A percentile compares a stretch with the other conserved stretches of the same genome.
Evolutionary conservation across 2,888 invertebrate genomes (phyloP).

Genomic region (Amitus sp.): DNA sequence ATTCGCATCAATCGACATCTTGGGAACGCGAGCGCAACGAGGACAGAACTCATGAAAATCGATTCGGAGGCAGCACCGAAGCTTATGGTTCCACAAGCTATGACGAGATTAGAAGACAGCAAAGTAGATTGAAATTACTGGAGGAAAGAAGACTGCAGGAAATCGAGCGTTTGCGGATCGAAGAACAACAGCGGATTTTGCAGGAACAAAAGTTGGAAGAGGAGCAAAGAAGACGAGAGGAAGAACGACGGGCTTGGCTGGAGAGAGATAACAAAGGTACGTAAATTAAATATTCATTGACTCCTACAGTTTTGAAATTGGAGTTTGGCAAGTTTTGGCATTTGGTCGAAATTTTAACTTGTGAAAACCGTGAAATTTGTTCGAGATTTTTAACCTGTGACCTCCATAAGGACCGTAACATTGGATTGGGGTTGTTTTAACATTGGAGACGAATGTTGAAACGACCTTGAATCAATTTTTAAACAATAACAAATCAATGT

Average conservation of each 20-base stretch:
- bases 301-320: too few relatives aligned
- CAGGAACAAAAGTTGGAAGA: slow-evolving; percentile 24
- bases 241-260: slow-evolving; percentile 10
- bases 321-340: too few relatives aligned
- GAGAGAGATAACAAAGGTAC: too few relatives aligned
- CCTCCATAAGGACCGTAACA: too few relatives aligned
- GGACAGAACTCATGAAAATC: neutral
- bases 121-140: slow-evolving; percentile 10
- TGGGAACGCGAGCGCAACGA: slow-evolving; percentile 15
- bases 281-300: too few relatives aligned
- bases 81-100: slow-evolving; percentile 17
- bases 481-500: too few relatives aligned
- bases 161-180: slow-evolving; percentile 26
- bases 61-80: slow-evolving; percentile 22
- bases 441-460: too few relatives aligned
- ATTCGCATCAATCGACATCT: slow-evolving; percentile 7
- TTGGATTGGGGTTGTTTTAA: too few relatives aligned
- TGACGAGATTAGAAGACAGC: slow-evolving; percentile 20
- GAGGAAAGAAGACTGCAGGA: slow-evolving; percentile 34
- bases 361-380: too few relatives aligned
- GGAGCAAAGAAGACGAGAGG: slow-evolving; percentile 18
- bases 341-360: too few relatives aligned
- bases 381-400: too few relatives aligned
- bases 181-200: slow-evolving; percentile 37
- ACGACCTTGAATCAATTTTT: too few relatives aligned